Conservation (phyloP, 2,888 invertebrate genomes). For the Itoplectis maculator region DNA sequence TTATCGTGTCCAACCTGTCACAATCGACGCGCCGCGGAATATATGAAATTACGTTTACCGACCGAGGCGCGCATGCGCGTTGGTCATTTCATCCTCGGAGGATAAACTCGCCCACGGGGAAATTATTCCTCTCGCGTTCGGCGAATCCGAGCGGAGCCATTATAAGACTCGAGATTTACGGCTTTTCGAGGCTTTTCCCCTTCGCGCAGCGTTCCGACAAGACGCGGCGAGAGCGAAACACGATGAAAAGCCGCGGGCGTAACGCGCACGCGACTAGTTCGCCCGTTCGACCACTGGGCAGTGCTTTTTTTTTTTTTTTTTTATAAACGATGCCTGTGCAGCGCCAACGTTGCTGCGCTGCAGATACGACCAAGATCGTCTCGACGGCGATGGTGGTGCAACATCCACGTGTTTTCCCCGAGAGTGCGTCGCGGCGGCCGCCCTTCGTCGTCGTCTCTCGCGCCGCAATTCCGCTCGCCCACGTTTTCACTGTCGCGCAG, state of each 20-base stretch:
- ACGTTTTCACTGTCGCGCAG: constrained; percentile 43
- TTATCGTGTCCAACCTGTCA: background rate
- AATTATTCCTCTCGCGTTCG: constrained; percentile 53
- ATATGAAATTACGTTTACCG: background rate
- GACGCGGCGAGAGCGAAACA: constrained; percentile 8
- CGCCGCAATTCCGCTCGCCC: constrained; percentile 39
- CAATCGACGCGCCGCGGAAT: background rate
- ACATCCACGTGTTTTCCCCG: constrained; percentile 62
- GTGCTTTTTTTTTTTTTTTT: no score
- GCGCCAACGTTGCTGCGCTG: background rate
- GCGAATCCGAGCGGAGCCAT: constrained; percentile 53
- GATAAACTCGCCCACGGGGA: constrained; percentile 45
- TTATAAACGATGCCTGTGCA: no score
- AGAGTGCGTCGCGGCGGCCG: constrained; percentile 53
- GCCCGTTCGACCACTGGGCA: constrained; percentile 17
- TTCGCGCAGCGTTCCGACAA: constrained; percentile 40
- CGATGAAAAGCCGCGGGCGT: constrained; percentile 65
- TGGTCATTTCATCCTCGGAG: constrained; percentile 9
- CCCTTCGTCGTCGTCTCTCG: constrained; percentile 35
- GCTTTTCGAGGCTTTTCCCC: constrained; percentile 64
- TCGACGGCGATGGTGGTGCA: constrained; percentile 48
- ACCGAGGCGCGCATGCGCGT: background rate
- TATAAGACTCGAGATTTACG: constrained; percentile 59
- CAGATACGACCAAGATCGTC: constrained; percentile 52
- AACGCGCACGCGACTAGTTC: constrained; percentile 63